Conservation (phyloP, 2,888 invertebrate species). For the Philonicus albiceps region DNA sequence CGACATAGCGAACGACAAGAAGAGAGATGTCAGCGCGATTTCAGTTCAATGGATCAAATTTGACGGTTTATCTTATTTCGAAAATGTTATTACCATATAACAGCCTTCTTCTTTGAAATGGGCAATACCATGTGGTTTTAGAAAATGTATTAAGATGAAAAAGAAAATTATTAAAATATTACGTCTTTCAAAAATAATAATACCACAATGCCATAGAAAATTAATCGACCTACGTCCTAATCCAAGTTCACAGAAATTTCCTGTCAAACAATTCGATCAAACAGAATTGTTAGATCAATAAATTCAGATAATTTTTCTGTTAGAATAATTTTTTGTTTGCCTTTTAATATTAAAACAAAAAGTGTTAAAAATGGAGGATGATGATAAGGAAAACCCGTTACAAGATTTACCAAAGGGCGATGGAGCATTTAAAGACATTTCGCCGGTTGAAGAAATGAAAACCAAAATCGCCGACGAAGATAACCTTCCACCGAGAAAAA, state of each 20-base stretch:
- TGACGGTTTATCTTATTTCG: not conserved
- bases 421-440: not conserved
- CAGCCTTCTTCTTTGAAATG: not conserved
- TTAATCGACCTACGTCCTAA: not conserved
- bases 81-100: not conserved
- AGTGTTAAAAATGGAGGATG: not conserved
- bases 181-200: not conserved
- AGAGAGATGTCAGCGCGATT: constrained; percentile 44
- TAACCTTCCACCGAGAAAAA: not conserved
- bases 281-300: not conserved
- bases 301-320: not conserved
- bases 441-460: not conserved
- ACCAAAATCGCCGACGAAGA: not conserved
- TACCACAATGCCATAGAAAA: not conserved
- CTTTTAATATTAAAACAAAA: not conserved
- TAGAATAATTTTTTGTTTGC: not conserved
- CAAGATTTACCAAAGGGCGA: not conserved
- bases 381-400: not conserved
- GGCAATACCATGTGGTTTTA: not conserved
- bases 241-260: not conserved
- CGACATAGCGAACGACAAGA: constrained; percentile 47
- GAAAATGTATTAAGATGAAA: not conserved
- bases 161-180: not conserved
- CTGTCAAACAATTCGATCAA: not conserved
- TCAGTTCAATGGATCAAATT: constrained; percentile 43